Percentiles rank a stretch among this genome's conserved stretches.
These are phyloP conservation scores for Caenorhabditis sp. DNA, from an alignment of 2,888 invertebrate genomes.

Conservation along the genomic window DNA sequence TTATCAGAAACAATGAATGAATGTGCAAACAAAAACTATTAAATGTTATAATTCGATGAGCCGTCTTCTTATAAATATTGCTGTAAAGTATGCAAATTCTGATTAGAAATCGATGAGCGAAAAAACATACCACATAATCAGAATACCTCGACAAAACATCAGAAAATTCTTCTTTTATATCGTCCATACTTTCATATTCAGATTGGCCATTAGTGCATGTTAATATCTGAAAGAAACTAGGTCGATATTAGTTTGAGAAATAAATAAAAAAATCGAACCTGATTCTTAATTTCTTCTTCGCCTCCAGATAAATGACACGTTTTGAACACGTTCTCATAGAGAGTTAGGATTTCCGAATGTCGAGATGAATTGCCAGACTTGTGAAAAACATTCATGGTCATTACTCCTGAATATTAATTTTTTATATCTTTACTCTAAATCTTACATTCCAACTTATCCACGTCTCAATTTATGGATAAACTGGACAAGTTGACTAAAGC, in stretches of 20 bases:
- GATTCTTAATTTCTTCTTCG: not conserved
- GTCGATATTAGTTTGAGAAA: too few relatives aligned
- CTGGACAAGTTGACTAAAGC: too few relatives aligned
- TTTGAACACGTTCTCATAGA: not conserved
- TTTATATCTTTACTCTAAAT: too few relatives aligned
- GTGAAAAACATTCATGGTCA: not conserved
- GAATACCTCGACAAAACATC: not conserved
- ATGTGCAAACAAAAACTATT: too few relatives aligned
- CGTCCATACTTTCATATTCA: too few relatives aligned
- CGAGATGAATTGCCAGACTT: not conserved
- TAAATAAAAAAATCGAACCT: not conserved
- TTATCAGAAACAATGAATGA: too few relatives aligned
- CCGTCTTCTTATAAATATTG: not conserved
- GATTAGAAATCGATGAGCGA: not conserved
- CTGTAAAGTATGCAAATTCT: not conserved
- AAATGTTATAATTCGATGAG: too few relatives aligned
- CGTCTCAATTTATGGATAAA: too few relatives aligned
- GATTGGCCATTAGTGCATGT: not conserved
- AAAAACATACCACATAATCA: not conserved
- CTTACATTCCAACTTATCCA: too few relatives aligned
- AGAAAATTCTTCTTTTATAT: not conserved
- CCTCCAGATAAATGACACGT: not conserved
- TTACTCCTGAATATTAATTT: not conserved
- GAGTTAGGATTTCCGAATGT: not conserved
- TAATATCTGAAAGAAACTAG: not conserved